Evolutionary conservation across 2,888 invertebrate genomes (phyloP), one percentile per base, ranked within the genome.

Genomic region (Odontocolon sp.): DNA sequence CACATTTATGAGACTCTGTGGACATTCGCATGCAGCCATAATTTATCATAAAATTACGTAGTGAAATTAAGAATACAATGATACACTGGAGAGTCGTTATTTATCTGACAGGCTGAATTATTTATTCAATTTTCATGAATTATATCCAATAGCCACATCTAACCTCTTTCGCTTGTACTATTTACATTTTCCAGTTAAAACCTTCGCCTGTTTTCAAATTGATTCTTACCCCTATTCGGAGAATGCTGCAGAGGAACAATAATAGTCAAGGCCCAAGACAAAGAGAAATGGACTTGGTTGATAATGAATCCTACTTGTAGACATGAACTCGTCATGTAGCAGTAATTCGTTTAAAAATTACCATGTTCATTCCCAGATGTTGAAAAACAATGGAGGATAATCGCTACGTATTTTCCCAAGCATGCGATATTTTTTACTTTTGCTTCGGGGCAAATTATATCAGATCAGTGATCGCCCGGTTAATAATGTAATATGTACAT

Each of bases 41-140:
- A 68, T 77, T 63, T 33, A 26, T 31, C 47, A 28, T 38, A 38
- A 52, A 63, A 68, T 47, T 33, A 26, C 23, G 23, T 14, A 47
- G 56, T 38, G 21, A 18, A 40, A 38, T 45, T n/a, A 6, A 31
- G 45, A 23, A 28, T 11, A 5, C 6, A 54, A 66, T 1, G 52
- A 50, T 36, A 40, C 18, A 40, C 40, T 11, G 21, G 45, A 52
- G 21, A 18, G 28, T 23, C 26, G 5, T 16, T 47, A 31, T 67
- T 47, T 26, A 38, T 18, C 4, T 26, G 14, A 2, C 16, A n/a
- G 26, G 16, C 16, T 8, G 33, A 28, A 68, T 57, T 26, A 68
- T 68, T 47, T 33, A 16, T 16, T 9, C 26, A 2, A 0, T n/a
- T 9, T 38, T 40, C 33, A 14, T 42, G 40, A 56, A 56, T 28